These are phyloP conservation scores for Melitaea athalia DNA, from an alignment of 2,888 invertebrate species.

Conservation along the genomic window DNA sequence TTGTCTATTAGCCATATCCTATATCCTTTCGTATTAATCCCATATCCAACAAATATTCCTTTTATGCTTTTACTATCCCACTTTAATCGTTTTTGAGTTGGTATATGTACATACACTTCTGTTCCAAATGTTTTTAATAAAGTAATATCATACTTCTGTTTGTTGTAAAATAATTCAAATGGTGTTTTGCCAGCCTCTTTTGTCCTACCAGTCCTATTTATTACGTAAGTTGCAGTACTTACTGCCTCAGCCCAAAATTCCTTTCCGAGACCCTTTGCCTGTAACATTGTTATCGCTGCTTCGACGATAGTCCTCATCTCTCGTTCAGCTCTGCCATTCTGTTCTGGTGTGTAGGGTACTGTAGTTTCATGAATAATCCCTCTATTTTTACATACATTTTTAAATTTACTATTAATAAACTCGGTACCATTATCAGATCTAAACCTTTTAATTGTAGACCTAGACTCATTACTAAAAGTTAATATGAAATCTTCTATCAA, in stretches of 20 bases:
- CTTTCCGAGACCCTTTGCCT: not conserved
- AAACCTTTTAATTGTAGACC: constrained; percentile 1
- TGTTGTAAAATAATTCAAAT: constrained; percentile 5
- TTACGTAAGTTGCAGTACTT: constrained; percentile 3
- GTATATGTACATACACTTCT: constrained; percentile 7
- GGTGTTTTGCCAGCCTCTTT: constrained; percentile 1
- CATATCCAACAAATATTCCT: constrained; percentile 9
- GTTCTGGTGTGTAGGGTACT: constrained; percentile 6
- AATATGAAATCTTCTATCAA: constrained; percentile 4
- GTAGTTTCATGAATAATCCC: constrained; percentile 6
- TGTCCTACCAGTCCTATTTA: not conserved
- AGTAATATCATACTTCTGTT: constrained; percentile 4
- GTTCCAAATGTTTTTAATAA: constrained; percentile 6
- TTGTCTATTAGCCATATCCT: constrained; percentile 2
- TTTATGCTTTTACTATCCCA: constrained; percentile 5
- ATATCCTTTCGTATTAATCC: constrained; percentile 7
- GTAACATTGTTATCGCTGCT: not conserved
- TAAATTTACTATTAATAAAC: not conserved
- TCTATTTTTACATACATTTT: constrained; percentile 5
- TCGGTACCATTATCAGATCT: constrained; percentile 6
- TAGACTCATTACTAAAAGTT: constrained; percentile 1
- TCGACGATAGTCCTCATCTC: constrained; percentile 2
- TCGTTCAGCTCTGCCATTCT: constrained; percentile 8
- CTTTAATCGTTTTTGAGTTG: constrained; percentile 6
- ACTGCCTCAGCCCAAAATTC: constrained; percentile 2